Percentiles rank a stretch among this genome's conserved stretches.
Evolutionary conservation across 1,140 invertebrate genomes (phyloP).

Genomic region (Stenopsyche tienmushanensis): DNA sequence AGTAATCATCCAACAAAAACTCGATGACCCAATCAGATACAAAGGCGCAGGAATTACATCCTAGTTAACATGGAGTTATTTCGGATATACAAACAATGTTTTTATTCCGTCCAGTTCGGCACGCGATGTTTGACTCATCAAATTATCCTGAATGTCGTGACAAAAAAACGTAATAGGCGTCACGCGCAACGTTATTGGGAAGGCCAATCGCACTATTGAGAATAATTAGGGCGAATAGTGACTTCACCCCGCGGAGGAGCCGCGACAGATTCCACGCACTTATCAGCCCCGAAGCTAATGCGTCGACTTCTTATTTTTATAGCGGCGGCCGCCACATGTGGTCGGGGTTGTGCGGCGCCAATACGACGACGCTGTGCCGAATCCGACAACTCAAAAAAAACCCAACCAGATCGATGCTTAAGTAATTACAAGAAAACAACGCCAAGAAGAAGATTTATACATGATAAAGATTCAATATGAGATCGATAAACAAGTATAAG

Average conservation of each 20-base stretch:
- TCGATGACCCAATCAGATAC: not conserved
- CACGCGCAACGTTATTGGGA: too few relatives aligned
- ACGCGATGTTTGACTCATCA: not conserved
- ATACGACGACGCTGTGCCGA: not conserved
- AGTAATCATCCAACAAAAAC: too few relatives aligned
- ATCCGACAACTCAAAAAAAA: too few relatives aligned
- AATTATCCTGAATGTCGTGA: too few relatives aligned
- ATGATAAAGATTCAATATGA: too few relatives aligned
- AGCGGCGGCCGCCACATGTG: not conserved
- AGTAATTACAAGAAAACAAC: too few relatives aligned
- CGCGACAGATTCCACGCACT: slow-evolving; percentile 3
- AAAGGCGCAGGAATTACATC: not conserved
- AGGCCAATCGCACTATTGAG: too few relatives aligned
- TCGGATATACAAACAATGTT: not conserved
- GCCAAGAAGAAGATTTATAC: too few relatives aligned
- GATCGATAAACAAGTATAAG: too few relatives aligned
- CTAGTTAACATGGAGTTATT: not conserved
- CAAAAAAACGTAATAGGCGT: not conserved
- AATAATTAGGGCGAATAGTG: too few relatives aligned
- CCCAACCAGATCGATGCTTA: too few relatives aligned
- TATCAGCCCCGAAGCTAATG: not conserved
- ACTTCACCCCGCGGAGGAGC: too few relatives aligned
- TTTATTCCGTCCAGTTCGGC: not conserved
- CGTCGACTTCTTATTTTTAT: slow-evolving; percentile 1
- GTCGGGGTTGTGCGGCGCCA: not conserved